Evolutionary conservation across 2,113 vertebrate species (phyloP), one percentile per base, ranked within the genome.

Genomic region (Gadus chalcogrammus): DNA sequence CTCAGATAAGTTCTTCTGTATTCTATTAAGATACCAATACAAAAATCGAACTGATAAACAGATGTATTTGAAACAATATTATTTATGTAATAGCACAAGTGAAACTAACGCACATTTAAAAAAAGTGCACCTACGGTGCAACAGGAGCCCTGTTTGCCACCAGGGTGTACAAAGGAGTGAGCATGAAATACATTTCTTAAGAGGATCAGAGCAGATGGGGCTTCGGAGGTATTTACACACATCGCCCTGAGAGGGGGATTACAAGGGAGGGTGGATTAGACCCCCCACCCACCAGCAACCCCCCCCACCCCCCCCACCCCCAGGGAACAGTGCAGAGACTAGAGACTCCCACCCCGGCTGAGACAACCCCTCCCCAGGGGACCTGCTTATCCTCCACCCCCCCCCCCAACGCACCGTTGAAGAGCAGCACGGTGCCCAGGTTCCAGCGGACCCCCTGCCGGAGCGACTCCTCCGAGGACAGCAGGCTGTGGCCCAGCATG

Each of bases 401-500:
- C 42, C 42, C 8, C 42, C 8, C 42, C 42, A 9, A 48, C 42
- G 11, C 69, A 90, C 88, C 88, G 0, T 90, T 90, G 61, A 90
- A 90, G 38, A 90, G 87, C 6, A 87, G 82, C 60, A 88, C 80
- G 68, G 94, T 97, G 84, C 97, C 97, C 85, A 99, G 91, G 82
- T 92, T 84, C 93, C 95, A 97, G 83, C 81, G 79, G 63, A 91
- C 91, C 58, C 84, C 73, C 65, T 92, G 86, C n/a, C 80, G 92
- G 71, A 90, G 68, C 52, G 77, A 56, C 9, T 97, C 95, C 88
- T 96, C 95, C 80, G 93, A 90, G 15, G 91, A 81, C 0, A 91
- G 85, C 0, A 78, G 69, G 73, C 90, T 93, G 80, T 99, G 94
- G 66, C 97, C 97, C 77, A 98, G 76, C 95, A 99, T 94, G 80